Base-by-base conservation (phyloP, 1,140 invertebrate species). In the Ericerus pela region DNA sequence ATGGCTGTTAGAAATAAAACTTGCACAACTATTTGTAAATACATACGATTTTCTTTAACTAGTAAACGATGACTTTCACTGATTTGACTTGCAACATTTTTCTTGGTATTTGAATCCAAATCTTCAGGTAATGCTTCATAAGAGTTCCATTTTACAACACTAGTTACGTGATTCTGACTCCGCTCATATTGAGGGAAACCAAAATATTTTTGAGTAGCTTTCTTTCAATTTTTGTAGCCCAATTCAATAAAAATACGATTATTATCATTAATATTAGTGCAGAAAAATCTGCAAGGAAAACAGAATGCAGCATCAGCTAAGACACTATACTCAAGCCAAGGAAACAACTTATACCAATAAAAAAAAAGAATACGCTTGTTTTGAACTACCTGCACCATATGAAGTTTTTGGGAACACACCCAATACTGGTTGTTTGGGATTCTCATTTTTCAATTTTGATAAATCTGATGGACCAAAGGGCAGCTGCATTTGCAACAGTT, bases 161-260 rank as follows among this genome's bases (percentile, higher is more conserved):
- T 31, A 28, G 22, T 12, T 30, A 33, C 27, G 20, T 53, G 52
- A 33, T 53, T 33, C n/a, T 22, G n/a, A 36, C 52, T 53, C 11
- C 1, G 18, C 4, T 52, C n/a, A 52, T 52, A 30, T 52, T 8
- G 8, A 20, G 18, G 29, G 22, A 30, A 52, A 0, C 52, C 52
- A 29, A 33, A 53, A n/a, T 18, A 2, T 36, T 43, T 41, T 8
- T 55, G 33, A 33, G 43, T 29, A 2, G 54, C 54, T 18, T 55
- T 55, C n/a, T 55, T 55, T 37, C 54, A 55, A 20, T 55, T 29
- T 28, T 55, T 55, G 29, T 18, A 55, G 14, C 54, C 54, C 16
- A 36, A 10, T 14, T 14, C 36, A 1, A 55, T 20, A 55, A 55
- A 55, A 4, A 43, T 29, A 4, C 33, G 30, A 14, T 41, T 0